Conservation (phyloP, 2,888 invertebrate species). For the Meloe dianella region DNA sequence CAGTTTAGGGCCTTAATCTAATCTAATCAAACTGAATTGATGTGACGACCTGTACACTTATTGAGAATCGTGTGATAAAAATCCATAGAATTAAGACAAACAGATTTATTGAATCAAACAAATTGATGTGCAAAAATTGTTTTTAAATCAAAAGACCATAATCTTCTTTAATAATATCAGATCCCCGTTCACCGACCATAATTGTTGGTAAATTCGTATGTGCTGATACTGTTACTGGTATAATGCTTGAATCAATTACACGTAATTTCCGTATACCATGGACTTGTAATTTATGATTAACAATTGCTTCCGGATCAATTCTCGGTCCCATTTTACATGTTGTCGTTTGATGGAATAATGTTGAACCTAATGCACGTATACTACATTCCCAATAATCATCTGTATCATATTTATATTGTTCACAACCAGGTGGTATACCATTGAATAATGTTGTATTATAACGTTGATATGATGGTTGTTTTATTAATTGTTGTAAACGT, state of each 20-base stretch:
- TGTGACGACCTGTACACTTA: no score
- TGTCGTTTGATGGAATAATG: slow-evolving; percentile 40
- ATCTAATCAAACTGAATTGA: no score
- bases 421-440: slow-evolving; percentile 62
- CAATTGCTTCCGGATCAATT: slow-evolving; percentile 21
- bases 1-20: no score
- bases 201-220: slow-evolving; percentile 84
- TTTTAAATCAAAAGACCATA: slow-evolving; percentile 45
- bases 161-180: slow-evolving; percentile 81
- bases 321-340: slow-evolving; percentile 31
- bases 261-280: slow-evolving; percentile 66
- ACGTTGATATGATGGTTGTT: slow-evolving; percentile 61
- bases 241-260: slow-evolving; percentile 82
- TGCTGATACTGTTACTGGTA: slow-evolving; percentile 79
- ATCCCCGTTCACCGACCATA: slow-evolving; percentile 84
- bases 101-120: no score
- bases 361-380: slow-evolving; percentile 52
- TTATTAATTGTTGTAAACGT: slow-evolving; percentile 59
- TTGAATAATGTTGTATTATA: slow-evolving; percentile 61
- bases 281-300: slow-evolving; percentile 24
- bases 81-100: no score
- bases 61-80: no score
- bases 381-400: slow-evolving; percentile 62
- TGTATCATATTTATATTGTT: slow-evolving; percentile 42
- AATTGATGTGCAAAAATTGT: no score